These are phyloP conservation scores for Pipa parva DNA, from an alignment of 2,113 vertebrate genomes.

Conservation along the genomic window DNA sequence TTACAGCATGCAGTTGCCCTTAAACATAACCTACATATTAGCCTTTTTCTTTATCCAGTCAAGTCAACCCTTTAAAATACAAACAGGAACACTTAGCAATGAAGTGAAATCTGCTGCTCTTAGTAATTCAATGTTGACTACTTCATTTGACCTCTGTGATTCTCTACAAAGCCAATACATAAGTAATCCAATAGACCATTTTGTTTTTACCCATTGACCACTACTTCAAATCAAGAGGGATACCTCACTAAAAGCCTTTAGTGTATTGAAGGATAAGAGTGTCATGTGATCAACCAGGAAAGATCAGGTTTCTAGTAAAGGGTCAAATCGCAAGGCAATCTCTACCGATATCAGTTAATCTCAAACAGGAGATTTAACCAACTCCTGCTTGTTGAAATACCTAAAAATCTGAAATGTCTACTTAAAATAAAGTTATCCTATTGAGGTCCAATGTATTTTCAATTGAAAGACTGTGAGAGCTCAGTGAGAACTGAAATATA, in stretches of 20 bases:
- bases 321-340: conserved; percentile 52
- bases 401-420: too few relatives aligned
- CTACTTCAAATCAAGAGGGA: conserved; percentile 82
- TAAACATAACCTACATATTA: too few relatives aligned
- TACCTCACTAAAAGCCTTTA: conserved; percentile 66
- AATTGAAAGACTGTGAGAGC: too few relatives aligned
- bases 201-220: conserved; percentile 75
- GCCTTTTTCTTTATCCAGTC: too few relatives aligned
- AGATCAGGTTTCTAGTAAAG: conserved; percentile 65
- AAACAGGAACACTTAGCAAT: too few relatives aligned
- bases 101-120: too few relatives aligned
- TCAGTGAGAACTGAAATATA: too few relatives aligned
- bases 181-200: conserved; percentile 74
- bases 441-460: too few relatives aligned
- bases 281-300: conserved; percentile 59
- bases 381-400: not conserved
- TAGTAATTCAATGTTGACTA: too few relatives aligned
- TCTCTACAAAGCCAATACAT: conserved; percentile 69
- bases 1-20: too few relatives aligned
- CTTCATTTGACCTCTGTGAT: conserved; percentile 54
- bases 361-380: not conserved
- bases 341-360: not conserved
- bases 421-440: too few relatives aligned
- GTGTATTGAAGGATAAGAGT: conserved; percentile 55
- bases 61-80: too few relatives aligned